A percentile compares a stretch with the other conserved stretches of the same genome.
Conservation (phyloP, 2,113 vertebrate genomes). For the Oncorhynchus keta region DNA sequence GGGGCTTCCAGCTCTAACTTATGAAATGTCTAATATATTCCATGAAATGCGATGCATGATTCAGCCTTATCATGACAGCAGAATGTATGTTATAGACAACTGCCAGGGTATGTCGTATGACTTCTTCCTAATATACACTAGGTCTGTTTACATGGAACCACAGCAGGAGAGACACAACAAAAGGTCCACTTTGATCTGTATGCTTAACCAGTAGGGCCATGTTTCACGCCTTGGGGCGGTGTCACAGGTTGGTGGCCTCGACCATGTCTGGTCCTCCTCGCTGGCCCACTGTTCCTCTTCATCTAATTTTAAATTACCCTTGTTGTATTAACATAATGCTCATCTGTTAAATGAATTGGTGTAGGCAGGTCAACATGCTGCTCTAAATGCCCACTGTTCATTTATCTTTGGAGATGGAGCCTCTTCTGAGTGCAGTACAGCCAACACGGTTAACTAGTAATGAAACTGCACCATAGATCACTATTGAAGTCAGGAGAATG, state of each 20-base stretch:
- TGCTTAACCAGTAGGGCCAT: background rate
- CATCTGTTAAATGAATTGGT: slow-evolving; percentile 31
- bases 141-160: background rate
- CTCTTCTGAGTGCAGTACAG: background rate
- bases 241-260: background rate
- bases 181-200: background rate
- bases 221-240: background rate
- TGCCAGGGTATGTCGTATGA: too few species aligned
- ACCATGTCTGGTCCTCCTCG: background rate
- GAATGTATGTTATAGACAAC: background rate
- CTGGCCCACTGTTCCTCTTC: slow-evolving; percentile 1
- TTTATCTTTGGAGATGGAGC: background rate
- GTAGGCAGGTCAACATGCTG: slow-evolving; percentile 16
- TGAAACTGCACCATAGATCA: background rate
- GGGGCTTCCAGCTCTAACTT: background rate
- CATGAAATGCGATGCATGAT: background rate
- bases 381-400: slow-evolving; percentile 19
- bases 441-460: background rate
- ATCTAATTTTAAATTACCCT: slow-evolving; percentile 19
- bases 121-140: background rate
- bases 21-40: background rate
- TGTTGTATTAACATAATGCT: slow-evolving; percentile 30
- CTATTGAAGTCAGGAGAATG: background rate
- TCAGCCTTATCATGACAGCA: background rate
- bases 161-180: background rate